These are phyloP conservation scores for Tupiocoris notatus DNA, from an alignment of 2,888 invertebrate genomes.

Conservation along the genomic window DNA sequence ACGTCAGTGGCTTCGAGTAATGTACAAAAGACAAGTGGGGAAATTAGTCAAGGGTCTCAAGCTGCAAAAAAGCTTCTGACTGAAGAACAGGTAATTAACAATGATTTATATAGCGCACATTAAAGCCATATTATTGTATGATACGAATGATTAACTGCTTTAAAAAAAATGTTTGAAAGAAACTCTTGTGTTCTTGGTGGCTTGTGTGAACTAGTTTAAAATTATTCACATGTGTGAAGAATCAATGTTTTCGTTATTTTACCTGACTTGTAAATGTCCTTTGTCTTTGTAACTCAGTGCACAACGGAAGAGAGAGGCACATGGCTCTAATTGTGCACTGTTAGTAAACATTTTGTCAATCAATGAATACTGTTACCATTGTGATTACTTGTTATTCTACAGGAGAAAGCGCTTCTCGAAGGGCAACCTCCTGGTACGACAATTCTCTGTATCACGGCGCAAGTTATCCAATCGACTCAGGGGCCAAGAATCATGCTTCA, in stretches of 20 bases:
- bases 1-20: not conserved
- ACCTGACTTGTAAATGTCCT: too few species aligned
- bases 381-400: not conserved
- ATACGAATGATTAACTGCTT: too few species aligned
- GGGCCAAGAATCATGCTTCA: conserved; percentile 84
- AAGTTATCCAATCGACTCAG: conserved; percentile 74
- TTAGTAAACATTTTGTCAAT: not conserved
- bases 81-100: conserved; percentile 29
- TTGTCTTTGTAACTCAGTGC: too few species aligned
- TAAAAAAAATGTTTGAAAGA: too few species aligned
- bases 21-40: not conserved
- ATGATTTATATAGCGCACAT: not conserved
- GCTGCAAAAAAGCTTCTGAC: conserved; percentile 12
- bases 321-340: too few species aligned
- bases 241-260: too few species aligned
- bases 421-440: conserved; percentile 83
- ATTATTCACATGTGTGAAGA: too few species aligned
- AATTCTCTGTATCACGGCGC: conserved; percentile 83
- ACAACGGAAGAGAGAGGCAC: too few species aligned
- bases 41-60: not conserved
- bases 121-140: too few species aligned
- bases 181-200: too few species aligned
- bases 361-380: not conserved
- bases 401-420: conserved; percentile 69
- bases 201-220: too few species aligned